Percentiles rank a stretch among this genome's conserved stretches.
Evolutionary conservation across 2,113 vertebrate genomes (phyloP).

Genomic region (Numida meleagris): DNA sequence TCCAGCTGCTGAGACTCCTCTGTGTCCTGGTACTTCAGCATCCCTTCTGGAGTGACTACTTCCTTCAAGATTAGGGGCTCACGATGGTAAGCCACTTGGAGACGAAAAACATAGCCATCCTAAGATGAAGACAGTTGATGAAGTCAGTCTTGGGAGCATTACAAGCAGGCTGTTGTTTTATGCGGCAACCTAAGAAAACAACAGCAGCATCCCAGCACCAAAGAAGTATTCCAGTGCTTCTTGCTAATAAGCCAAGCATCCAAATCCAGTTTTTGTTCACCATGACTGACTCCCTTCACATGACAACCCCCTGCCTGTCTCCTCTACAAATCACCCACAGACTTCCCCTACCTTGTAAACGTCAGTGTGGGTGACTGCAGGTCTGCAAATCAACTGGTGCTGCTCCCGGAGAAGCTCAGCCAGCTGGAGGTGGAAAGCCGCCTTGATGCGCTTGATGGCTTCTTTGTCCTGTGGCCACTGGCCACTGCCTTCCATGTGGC

Average conservation of each 20-base stretch:
- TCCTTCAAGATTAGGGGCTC: constrained; percentile 92
- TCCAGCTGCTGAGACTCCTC: constrained; percentile 86
- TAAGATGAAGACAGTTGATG: constrained; percentile 30
- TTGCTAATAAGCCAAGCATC: not conserved
- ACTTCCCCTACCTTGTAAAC: constrained; percentile 80
- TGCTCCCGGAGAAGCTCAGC: constrained; percentile 85
- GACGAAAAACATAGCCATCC: constrained; percentile 91
- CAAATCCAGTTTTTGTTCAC: not conserved
- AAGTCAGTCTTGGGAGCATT: not conserved
- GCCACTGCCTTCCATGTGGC: constrained; percentile 97
- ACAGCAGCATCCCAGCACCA: not conserved
- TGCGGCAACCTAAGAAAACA: not conserved
- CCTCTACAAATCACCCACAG: not conserved
- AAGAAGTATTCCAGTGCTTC: rapidly evolving
- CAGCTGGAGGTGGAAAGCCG: constrained; percentile 91
- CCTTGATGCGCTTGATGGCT: constrained; percentile 89
- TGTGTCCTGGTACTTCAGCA: constrained; percentile 87
- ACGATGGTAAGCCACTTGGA: constrained; percentile 92
- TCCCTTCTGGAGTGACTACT: constrained; percentile 82
- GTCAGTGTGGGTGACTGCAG: constrained; percentile 83
- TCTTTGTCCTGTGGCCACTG: constrained; percentile 91
- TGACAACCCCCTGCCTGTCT: rapidly evolving
- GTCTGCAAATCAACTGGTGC: constrained; percentile 82
- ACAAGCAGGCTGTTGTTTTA: not conserved
- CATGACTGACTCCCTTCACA: not conserved